Conservation (phyloP, 2,797 vertebrate genomes). For the Sarcoramphus papa region DNA sequence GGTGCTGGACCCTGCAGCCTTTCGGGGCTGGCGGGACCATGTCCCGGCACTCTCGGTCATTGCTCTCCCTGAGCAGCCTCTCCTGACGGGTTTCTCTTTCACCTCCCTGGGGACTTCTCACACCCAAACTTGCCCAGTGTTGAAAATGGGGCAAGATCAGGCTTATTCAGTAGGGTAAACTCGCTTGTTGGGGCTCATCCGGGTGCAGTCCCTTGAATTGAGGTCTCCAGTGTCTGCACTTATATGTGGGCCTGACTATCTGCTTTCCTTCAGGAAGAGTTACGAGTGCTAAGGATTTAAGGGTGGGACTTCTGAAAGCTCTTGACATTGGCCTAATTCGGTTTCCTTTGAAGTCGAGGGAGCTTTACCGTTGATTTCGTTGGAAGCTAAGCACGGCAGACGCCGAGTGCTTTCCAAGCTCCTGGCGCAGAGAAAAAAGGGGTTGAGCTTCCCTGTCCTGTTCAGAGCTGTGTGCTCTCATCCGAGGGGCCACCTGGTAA, state of each 20-base stretch:
- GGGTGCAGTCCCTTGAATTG: background rate
- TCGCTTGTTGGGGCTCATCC: background rate
- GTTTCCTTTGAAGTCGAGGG: background rate
- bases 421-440: background rate
- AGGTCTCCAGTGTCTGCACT: background rate
- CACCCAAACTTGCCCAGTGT: background rate
- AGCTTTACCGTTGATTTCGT: background rate
- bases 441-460: background rate
- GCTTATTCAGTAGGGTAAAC: background rate
- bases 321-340: background rate
- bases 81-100: background rate
- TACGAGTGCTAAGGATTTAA: background rate
- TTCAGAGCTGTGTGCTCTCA: background rate
- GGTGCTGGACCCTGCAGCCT: background rate
- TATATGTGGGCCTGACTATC: background rate
- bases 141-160: background rate
- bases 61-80: background rate
- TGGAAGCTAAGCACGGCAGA: background rate
- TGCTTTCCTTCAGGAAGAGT: slow-evolving; percentile 41
- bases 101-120: background rate
- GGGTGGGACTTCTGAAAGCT: slow-evolving; percentile 13
- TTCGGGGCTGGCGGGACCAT: background rate
- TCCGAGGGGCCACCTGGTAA: background rate
- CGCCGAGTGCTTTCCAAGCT: background rate
- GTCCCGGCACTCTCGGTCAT: accelerated